Conservation (phyloP, 2,797 vertebrate genomes). For the Premnoplex brunnescens region DNA sequence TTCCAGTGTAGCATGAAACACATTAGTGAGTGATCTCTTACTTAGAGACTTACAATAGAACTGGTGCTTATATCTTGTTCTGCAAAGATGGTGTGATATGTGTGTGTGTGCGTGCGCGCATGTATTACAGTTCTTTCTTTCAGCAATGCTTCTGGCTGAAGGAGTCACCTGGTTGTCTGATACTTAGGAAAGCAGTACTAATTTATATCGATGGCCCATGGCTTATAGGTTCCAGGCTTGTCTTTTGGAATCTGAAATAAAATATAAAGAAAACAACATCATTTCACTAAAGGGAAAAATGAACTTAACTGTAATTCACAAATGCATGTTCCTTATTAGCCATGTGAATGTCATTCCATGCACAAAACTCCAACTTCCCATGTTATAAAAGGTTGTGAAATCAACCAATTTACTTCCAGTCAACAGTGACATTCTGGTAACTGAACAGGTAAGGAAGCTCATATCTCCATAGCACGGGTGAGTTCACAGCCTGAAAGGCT, state of each 20-base stretch:
- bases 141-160: background rate
- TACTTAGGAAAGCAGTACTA: background rate
- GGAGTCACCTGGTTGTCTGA: background rate
- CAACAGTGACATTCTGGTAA: background rate
- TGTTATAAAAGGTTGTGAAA: background rate
- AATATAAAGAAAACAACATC: background rate
- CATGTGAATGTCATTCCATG: background rate
- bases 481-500: background rate
- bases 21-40: background rate
- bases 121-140: background rate
- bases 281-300: background rate
- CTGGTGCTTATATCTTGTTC: background rate
- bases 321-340: background rate
- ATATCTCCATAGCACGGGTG: background rate
- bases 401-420: background rate
- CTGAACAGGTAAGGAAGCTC: background rate
- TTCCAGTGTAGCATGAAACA: background rate
- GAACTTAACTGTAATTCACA: background rate
- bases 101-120: rapidly evolving
- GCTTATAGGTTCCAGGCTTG: slow-evolving; percentile 56
- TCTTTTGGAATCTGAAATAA: slow-evolving; percentile 67
- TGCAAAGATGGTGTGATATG: background rate
- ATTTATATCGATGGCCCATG: slow-evolving; percentile 41
- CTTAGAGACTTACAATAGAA: background rate
- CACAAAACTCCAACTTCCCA: background rate